A percentile compares a stretch with the other conserved stretches of the same genome.
phyloP scores from a whole-genome alignment of 2,888 invertebrate genomes.

The Drosophila imparisetae region DNA sequence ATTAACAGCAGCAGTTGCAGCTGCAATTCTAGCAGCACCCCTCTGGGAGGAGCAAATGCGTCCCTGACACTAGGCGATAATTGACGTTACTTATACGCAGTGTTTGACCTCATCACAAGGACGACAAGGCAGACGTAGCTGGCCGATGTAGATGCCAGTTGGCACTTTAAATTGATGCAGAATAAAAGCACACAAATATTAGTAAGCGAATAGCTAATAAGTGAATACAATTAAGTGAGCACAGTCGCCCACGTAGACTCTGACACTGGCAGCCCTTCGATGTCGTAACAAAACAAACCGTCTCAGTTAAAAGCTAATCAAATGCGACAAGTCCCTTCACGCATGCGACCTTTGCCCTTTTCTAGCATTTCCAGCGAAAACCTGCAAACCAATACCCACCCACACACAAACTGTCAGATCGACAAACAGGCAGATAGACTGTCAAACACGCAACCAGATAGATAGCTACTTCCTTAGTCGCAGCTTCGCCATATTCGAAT shows the following conservation, averaged over 20 bases:
- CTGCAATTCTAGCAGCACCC: conserved; percentile 14
- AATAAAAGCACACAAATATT: conserved; percentile 38
- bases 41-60: conserved; percentile 4
- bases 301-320: conserved; percentile 50
- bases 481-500: conserved; percentile 18
- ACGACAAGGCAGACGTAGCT: not conserved
- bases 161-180: conserved; percentile 33
- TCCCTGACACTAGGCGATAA: conserved; percentile 16
- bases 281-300: conserved; percentile 41
- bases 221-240: conserved; percentile 21
- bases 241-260: not conserved
- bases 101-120: conserved; percentile 52
- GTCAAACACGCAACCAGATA: conserved; percentile 8
- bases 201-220: conserved; percentile 34
- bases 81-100: conserved; percentile 41
- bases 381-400: conserved; percentile 4
- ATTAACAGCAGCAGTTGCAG: conserved; percentile 56
- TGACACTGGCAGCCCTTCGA: conserved; percentile 16
- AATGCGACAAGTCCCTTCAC: conserved; percentile 57
- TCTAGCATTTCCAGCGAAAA: conserved; percentile 41
- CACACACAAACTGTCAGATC: conserved; percentile 14
- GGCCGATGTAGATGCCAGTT: conserved; percentile 3
- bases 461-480: conserved; percentile 5
- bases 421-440: conserved; percentile 5
- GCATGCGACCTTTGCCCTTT: conserved; percentile 62